Evolutionary conservation across 2,888 invertebrate genomes (phyloP).

Genomic region (Drosophila lutescens): DNA sequence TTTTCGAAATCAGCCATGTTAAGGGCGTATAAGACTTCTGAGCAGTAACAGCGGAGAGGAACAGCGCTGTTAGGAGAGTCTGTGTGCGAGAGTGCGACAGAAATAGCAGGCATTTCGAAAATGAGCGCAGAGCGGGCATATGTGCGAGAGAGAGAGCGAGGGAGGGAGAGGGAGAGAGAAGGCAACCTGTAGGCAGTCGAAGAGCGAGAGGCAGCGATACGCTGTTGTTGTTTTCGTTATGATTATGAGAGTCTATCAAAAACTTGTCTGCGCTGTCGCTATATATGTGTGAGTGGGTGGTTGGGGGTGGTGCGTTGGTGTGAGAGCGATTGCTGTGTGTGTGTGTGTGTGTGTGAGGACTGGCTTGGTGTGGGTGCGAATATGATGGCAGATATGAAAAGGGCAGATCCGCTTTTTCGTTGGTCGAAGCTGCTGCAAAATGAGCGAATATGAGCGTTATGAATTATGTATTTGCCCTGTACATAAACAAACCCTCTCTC

Average conservation of each 20-base stretch:
- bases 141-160: constrained; percentile 18
- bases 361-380: constrained; percentile 62
- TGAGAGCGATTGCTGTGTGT: constrained; percentile 17
- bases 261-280: constrained; percentile 50
- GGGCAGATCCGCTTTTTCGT: constrained; percentile 59
- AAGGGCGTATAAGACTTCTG: constrained; percentile 64
- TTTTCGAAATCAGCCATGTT: constrained; percentile 44
- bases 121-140: constrained; percentile 44
- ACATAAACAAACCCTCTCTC: constrained; percentile 65
- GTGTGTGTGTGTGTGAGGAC: constrained; percentile 40
- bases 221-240: constrained; percentile 69
- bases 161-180: constrained; percentile 41
- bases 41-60: constrained; percentile 51
- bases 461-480: constrained; percentile 80
- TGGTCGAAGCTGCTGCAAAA: constrained; percentile 60
- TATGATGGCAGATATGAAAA: constrained; percentile 82
- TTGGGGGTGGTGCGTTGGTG: constrained; percentile 17
- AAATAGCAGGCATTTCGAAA: constrained; percentile 58
- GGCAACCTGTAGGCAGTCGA: constrained; percentile 74
- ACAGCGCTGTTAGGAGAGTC: constrained; percentile 17
- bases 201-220: constrained; percentile 44
- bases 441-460: constrained; percentile 82
- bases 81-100: constrained; percentile 51
- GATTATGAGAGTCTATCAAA: constrained; percentile 82
- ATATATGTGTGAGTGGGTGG: constrained; percentile 7